Evolutionary conservation across 2,888 invertebrate genomes (phyloP), one percentile per base, ranked within the genome.

Genomic region (Cerceris rybyensis): DNA sequence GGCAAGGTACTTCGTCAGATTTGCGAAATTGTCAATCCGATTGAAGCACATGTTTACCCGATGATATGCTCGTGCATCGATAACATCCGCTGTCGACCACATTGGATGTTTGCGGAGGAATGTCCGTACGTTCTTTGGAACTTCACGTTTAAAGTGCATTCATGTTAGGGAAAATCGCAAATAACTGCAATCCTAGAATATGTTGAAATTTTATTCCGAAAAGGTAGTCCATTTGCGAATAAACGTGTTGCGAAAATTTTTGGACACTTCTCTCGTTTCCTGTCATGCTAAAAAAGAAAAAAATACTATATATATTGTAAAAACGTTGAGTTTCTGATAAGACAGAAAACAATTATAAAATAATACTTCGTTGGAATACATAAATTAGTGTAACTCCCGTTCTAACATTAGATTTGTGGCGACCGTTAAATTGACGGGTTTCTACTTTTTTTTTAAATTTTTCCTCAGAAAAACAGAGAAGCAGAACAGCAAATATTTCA

Each of bases 101-200:
- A 17, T 69, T 14, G 65, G 69, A 68, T 78, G 17, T 80, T 75
- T 78, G 63, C 65, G 49, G 42, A 50, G 78, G 65, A 69, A 55
- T 59, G 55, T 65, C 59, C 52, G 17, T 49, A 70, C 66, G 43
- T 57, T 70, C 64, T 70, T 63, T 49, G 74, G 50, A 49, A 46
- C 41, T 39, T 8, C 52, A 39, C 60, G 39, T 58, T 70, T 70
- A 58, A 49, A 70, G 65, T 60, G 58, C 64, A 61, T 70, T 39
- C 54, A 8, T 42, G 58, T n/a, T 42, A 52, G 7, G 69, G 6
- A 55, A 64, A 64, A 67, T 39, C 11, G 39, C 59, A 65, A 68
- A 61, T 68, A 73, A 70, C 66, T 69, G 72, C 42, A 61, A 67
- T 78, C 70, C 16, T 43, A 52, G 49, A 49, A 13, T n/a, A 41